Evolutionary conservation across 2,797 vertebrate species (phyloP), one percentile per base, ranked within the genome.

Genomic region (Lagodon rhomboides): DNA sequence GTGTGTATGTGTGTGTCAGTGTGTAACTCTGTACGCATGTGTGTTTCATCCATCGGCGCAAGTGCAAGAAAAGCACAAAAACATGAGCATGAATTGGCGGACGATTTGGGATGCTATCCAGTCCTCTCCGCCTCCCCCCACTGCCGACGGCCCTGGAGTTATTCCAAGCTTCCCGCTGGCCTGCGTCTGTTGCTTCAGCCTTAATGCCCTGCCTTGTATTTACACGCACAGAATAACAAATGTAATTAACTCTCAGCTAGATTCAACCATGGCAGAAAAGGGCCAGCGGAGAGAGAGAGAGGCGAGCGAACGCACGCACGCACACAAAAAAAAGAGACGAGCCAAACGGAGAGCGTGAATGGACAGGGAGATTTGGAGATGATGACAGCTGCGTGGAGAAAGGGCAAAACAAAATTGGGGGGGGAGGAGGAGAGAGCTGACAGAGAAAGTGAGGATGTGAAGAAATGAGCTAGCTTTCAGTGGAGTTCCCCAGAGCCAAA

Each of bases 101-200:
- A 73, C 61, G 63, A 84, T 72, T 68, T 64, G 64, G 73, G 69
- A 80, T 12, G 15, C 27, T 49, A 61, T 89, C 85, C 82, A 84
- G 85, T 75, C 84, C 74, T 23, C 63, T 72, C 62, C 50, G 58
- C 73, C 70, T 69, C 43, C 65, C 71, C 68, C 51, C 76, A 68
- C 73, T 74, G 74, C 82, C 73, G 65, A 79, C 17, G 10, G 76
- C 61, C 30, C 83, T 93, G 87, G 89, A 92, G 70, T 71, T 17
- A 20, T 30, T 91, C 90, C 89, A 92, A 82, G 82, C 87, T 73
- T 86, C 90, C 90, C 11, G 72, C 90, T 82, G 85, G 83, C 85
- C 62, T 59, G 70, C 82, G 64, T 90, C 88, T 91, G 87, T 87
- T 85, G 83, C 82, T 75, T 75, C 82, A 79, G 79, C 84, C 54